Evolutionary conservation across 2,888 invertebrate genomes (phyloP).

Genomic region (Metalampra italica): DNA sequence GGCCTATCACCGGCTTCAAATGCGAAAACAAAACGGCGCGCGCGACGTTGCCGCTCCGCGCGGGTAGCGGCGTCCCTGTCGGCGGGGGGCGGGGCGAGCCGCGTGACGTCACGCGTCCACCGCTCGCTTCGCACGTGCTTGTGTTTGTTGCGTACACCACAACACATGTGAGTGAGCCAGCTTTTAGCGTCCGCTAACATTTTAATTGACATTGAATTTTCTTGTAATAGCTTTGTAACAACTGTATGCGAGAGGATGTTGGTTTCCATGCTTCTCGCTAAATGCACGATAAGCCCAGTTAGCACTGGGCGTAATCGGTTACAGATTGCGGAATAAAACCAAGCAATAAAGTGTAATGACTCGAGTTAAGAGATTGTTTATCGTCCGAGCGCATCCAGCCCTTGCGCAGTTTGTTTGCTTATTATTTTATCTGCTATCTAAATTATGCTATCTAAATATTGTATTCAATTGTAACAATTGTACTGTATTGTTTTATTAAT

Average conservation of each 20-base stretch:
- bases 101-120: conserved; percentile 56
- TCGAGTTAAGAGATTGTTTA: conserved; percentile 18
- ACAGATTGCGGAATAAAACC: conserved; percentile 16
- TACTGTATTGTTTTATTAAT: no score
- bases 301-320: conserved; percentile 4
- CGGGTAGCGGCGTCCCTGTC: conserved; percentile 40
- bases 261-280: conserved; percentile 15
- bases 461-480: no score
- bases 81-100: conserved; percentile 56
- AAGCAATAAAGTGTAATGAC: conserved; percentile 16
- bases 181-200: conserved; percentile 32
- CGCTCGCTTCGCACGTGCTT: conserved; percentile 68
- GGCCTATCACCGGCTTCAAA: conserved; percentile 64
- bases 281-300: background rate
- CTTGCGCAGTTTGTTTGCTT: background rate
- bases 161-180: conserved; percentile 50
- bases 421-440: background rate
- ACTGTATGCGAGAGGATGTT: conserved; percentile 3
- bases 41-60: conserved; percentile 64
- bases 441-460: background rate
- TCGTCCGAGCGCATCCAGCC: conserved; percentile 18
- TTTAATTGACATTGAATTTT: conserved; percentile 47
- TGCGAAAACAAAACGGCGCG: conserved; percentile 68
- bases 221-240: conserved; percentile 14
- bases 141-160: conserved; percentile 68